These are phyloP conservation scores for Thereva unica DNA, from an alignment of 2,888 invertebrate genomes.

Conservation along the genomic window DNA sequence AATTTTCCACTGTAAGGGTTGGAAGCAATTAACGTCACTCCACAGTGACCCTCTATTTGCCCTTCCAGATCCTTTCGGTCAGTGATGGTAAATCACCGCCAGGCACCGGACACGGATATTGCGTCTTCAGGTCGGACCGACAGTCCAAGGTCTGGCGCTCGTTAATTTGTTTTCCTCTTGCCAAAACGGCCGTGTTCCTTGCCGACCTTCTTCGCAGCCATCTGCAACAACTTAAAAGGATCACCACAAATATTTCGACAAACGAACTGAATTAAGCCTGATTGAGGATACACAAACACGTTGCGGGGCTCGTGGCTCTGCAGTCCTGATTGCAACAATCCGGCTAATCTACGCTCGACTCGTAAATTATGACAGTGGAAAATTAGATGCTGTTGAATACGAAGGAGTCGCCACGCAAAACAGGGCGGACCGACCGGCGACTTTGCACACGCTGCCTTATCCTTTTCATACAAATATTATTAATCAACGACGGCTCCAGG, in stretches of 20 bases:
- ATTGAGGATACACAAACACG: background rate
- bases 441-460: background rate
- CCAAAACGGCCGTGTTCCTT: no score
- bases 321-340: background rate
- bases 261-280: no score
- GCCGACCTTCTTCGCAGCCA: no score
- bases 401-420: background rate
- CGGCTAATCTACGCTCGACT: slow-evolving; percentile 5
- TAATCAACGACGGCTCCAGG: slow-evolving; percentile 16
- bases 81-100: slow-evolving; percentile 24
- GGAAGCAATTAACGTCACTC: slow-evolving; percentile 37
- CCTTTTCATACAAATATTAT: slow-evolving; percentile 24
- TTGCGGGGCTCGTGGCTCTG: slow-evolving; percentile 1
- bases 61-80: slow-evolving; percentile 4
- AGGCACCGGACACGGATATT: slow-evolving; percentile 11
- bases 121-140: background rate
- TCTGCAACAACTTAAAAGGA: no score
- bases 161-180: slow-evolving; percentile 17
- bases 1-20: slow-evolving; percentile 51
- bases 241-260: no score
- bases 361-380: slow-evolving; percentile 6
- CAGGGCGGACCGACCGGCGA: slow-evolving; percentile 4
- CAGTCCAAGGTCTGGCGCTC: background rate
- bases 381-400: background rate
- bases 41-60: slow-evolving; percentile 25